These are phyloP conservation scores for Halocynthia roretzi DNA, from an alignment of 23 tunicate species.

Conservation along the genomic window DNA sequence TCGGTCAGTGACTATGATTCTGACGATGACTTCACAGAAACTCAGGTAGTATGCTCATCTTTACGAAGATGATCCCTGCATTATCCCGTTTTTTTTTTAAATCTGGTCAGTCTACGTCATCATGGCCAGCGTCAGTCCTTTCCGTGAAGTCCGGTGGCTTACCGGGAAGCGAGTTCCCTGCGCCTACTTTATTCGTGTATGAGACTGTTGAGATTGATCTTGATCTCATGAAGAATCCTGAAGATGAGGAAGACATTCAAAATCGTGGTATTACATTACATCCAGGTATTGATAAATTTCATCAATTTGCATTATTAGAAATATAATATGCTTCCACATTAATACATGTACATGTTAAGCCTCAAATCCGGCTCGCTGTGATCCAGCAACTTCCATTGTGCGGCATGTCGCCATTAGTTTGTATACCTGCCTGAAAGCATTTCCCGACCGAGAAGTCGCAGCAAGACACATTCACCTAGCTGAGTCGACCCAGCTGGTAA, in stretches of 20 bases:
- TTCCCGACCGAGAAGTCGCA: too few relatives aligned
- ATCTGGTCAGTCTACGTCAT: conserved; percentile 11
- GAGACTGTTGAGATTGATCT: conserved; percentile 76
- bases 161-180: conserved; percentile 29
- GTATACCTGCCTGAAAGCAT: too few relatives aligned
- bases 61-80: not conserved
- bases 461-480: too few relatives aligned
- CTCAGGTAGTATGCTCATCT: not conserved
- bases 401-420: too few relatives aligned
- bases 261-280: conserved; percentile 39
- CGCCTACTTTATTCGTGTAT: conserved; percentile 80
- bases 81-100: not conserved
- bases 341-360: too few relatives aligned
- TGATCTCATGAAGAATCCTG: not conserved
- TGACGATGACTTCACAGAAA: conserved; percentile 1
- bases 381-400: too few relatives aligned
- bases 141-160: conserved; percentile 9
- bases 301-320: not conserved
- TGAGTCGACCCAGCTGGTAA: too few relatives aligned
- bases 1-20: conserved; percentile 20
- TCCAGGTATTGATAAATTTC: conserved; percentile 27
- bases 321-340: not conserved
- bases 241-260: conserved; percentile 36
- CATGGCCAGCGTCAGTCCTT: conserved; percentile 27
- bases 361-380: too few relatives aligned